phyloP scores from a whole-genome alignment of 2,113 vertebrate genomes.

The Chamaea fasciata region DNA sequence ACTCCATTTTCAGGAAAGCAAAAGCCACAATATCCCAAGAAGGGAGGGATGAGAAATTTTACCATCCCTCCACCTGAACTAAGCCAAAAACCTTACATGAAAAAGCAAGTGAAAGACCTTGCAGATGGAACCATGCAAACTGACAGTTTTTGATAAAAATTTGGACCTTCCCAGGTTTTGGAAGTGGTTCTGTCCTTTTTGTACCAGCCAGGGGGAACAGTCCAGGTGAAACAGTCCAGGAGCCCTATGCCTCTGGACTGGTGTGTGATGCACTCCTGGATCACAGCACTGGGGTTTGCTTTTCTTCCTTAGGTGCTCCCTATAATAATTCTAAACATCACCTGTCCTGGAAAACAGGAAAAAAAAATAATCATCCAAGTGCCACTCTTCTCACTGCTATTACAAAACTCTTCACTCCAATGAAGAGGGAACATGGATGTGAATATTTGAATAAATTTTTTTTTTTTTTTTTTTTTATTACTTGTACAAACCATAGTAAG shows the following conservation, averaged over 20 bases:
- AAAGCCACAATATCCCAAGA: not conserved
- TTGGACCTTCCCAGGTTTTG: rapidly evolving
- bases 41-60: not conserved
- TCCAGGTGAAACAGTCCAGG: rapidly evolving
- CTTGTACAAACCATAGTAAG: not conserved
- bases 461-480: not conserved
- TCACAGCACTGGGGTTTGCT: rapidly evolving
- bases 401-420: not conserved
- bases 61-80: not conserved
- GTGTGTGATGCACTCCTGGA: not conserved
- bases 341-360: rapidly evolving
- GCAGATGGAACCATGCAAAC: not conserved
- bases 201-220: not conserved
- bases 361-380: not conserved
- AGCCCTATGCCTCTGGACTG: not conserved
- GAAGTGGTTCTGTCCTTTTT: not conserved
- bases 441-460: not conserved
- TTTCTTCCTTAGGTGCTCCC: not conserved
- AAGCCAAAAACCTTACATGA: not conserved
- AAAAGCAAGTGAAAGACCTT: not conserved
- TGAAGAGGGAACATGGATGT: not conserved
- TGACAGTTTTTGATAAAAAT: not conserved
- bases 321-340: not conserved
- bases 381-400: not conserved
- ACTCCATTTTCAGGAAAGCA: not conserved